phyloP scores from a whole-genome alignment of 2,113 vertebrate species.

The Tragelaphus buxtoni region DNA sequence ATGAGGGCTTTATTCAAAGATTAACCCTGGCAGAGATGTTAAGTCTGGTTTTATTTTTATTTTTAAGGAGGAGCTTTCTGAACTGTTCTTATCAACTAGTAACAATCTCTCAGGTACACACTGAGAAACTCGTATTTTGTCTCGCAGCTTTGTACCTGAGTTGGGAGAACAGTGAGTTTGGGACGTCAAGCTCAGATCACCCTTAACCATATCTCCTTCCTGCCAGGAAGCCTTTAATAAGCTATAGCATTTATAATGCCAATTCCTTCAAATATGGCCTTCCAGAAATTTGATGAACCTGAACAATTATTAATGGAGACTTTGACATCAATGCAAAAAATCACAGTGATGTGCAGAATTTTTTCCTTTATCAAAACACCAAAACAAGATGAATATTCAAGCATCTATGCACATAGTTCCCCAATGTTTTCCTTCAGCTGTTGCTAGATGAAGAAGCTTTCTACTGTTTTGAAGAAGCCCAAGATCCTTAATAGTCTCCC shows the following conservation, averaged over 20 bases:
- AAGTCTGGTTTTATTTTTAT: not conserved
- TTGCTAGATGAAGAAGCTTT: conserved; percentile 3
- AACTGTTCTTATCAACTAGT: not conserved
- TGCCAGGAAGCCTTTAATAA: not conserved
- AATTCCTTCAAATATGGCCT: not conserved
- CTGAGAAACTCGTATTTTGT: not conserved
- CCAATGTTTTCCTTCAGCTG: not conserved
- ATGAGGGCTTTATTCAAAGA: conserved; percentile 24
- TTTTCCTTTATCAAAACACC: not conserved
- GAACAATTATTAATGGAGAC: not conserved
- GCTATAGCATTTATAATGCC: not conserved
- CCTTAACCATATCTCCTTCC: not conserved
- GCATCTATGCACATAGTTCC: not conserved
- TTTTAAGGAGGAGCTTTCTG: not conserved
- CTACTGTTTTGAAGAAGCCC: not conserved
- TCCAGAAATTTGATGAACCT: not conserved
- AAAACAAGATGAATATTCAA: not conserved
- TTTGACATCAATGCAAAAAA: not conserved
- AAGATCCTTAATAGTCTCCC: not conserved
- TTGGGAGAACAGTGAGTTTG: conserved; percentile 23
- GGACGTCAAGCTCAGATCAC: not conserved
- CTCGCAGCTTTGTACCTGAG: not conserved
- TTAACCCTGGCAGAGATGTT: not conserved
- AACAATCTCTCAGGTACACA: not conserved
- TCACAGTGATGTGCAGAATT: not conserved